Percentiles rank a stretch among this genome's conserved stretches.
Evolutionary conservation across 2,113 vertebrate species (phyloP).

Genomic region (Microtus pennsylvanicus): DNA sequence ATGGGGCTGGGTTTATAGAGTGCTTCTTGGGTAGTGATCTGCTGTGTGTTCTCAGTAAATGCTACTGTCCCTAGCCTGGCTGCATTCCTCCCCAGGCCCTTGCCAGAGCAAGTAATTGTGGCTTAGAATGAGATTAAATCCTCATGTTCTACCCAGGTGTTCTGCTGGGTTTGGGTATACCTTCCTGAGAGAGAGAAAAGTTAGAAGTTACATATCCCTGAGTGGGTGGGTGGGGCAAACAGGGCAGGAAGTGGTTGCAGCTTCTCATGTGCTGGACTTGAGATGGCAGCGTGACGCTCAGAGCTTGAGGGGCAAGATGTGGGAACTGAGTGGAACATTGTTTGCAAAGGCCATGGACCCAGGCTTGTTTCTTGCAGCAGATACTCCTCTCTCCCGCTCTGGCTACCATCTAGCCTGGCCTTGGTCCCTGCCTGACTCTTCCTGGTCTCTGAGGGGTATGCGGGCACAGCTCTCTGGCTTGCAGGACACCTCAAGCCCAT

Average conservation of each 20-base stretch:
- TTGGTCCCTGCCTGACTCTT: background rate
- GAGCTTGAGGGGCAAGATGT: background rate
- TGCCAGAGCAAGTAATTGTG: background rate
- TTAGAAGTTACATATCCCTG: fast-evolving
- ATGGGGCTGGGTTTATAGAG: background rate
- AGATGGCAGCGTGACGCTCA: fast-evolving
- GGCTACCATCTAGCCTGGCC: background rate
- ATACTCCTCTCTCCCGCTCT: fast-evolving
- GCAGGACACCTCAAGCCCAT: background rate
- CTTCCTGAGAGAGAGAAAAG: background rate
- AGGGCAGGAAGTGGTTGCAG: background rate
- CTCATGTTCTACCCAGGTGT: background rate
- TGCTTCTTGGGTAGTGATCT: background rate
- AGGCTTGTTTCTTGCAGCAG: fast-evolving
- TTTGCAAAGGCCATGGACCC: fast-evolving
- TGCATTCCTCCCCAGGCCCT: background rate
- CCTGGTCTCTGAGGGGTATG: too few relatives aligned
- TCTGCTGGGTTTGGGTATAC: background rate
- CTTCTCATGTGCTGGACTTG: fast-evolving
- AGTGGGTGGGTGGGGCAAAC: fast-evolving
- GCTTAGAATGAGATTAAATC: background rate
- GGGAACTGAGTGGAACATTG: fast-evolving
- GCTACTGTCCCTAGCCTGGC: background rate
- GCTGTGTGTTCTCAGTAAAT: fast-evolving
- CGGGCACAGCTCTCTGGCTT: background rate